These are phyloP conservation scores for Drosophila fungiperda DNA, from an alignment of 2,888 invertebrate species.

Conservation along the genomic window DNA sequence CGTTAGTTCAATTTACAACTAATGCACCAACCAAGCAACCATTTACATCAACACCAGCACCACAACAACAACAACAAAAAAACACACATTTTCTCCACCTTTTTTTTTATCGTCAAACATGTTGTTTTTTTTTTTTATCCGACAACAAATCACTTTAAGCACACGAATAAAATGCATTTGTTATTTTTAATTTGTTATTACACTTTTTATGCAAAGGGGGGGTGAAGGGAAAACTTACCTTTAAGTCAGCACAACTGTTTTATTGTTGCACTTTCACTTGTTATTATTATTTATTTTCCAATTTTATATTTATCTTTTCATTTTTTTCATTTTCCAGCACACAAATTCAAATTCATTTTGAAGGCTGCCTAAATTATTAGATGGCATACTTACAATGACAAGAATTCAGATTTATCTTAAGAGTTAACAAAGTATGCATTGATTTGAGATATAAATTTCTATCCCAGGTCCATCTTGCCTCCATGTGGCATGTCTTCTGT, in stretches of 20 bases:
- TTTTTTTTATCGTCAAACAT: conserved; percentile 6
- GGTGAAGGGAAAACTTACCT: too few species aligned
- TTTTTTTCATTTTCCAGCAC: neutral
- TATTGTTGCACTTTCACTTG: neutral
- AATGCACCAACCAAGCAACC: conserved; percentile 7
- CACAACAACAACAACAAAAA: neutral
- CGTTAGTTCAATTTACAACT: conserved; percentile 52
- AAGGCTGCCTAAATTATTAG: neutral
- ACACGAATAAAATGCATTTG: conserved; percentile 60
- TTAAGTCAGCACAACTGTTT: neutral
- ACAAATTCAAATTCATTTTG: neutral
- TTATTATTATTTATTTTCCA: neutral
- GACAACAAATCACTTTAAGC: conserved; percentile 54
- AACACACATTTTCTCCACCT: neutral
- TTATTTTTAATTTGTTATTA: conserved; percentile 34
- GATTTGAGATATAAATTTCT: neutral
- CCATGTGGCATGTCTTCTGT: too few species aligned
- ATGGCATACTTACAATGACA: neutral
- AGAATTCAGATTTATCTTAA: neutral
- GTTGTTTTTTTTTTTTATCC: conserved; percentile 21
- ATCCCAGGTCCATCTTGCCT: too few species aligned
- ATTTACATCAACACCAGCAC: conserved; percentile 9
- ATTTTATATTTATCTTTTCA: neutral
- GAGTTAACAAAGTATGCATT: neutral
- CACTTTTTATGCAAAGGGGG: conserved; percentile 13